Evolutionary conservation across 2,888 invertebrate genomes (phyloP), one percentile per base, ranked within the genome.

Genomic region (Leptopilina drosophilae): DNA sequence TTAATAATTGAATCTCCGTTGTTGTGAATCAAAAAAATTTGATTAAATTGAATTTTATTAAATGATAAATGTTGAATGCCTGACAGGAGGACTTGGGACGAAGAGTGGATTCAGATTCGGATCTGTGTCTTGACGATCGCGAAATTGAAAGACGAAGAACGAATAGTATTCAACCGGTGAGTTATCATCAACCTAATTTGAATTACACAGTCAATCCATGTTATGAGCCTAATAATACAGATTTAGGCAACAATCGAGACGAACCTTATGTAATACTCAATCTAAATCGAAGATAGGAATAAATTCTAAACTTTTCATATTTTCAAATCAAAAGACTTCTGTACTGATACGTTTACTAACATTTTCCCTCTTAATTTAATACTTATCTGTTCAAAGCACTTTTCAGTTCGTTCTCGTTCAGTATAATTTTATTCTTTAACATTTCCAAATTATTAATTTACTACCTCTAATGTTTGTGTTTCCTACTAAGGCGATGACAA

Each of bases 71-170:
- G 3, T 53, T 49, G 59, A 14, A 20, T 64, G 78, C 20, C 84
- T 66, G 83, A 82, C 90, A 96, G 96, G 96, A 95, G 88, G 94
- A 93, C 86, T 93, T 93, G 84, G 93, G 94, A 81, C 93, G 95
- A 87, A 94, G 95, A 88, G 94, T 95, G 69, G 97, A 97, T 92
- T 97, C 97, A 5, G 97, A 98, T 92, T 97, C 97, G n/a, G 97
- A 98, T 92, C 94, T 97, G 84, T 97, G 97, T 92, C 95, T 97
- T 87, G 96, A 96, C 88, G 97, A 97, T 85, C 94, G 93, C 84
- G 93, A 91, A 67, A 84, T 88, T 83, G 91, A 90, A 73, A 88
- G 89, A 77, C 87, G 90, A 86, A 88, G 90, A 86, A 87, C 88
- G 84, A 88, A 88, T 66, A 89, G 87, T 82, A 84, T 88, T 82